A percentile compares a stretch with the other conserved stretches of the same genome.
Conservation (phyloP, 2,797 vertebrate species). For the Mus spretus region DNA sequence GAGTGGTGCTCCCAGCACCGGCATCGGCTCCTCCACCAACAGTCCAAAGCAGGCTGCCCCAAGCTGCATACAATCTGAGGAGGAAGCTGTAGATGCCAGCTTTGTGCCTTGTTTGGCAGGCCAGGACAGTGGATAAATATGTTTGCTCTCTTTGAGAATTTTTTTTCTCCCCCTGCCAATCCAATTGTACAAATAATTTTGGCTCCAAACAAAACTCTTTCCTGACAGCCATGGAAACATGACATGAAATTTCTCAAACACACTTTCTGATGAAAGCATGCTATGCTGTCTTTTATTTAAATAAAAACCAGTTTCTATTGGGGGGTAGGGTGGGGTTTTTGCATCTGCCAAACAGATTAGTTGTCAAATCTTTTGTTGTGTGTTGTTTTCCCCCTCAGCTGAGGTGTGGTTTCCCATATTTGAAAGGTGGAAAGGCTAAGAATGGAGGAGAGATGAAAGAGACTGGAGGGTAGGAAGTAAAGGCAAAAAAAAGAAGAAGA, state of each 20-base stretch:
- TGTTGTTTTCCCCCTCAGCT: neutral
- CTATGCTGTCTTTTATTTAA: constrained; percentile 83
- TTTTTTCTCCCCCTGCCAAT: constrained; percentile 78
- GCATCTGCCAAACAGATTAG: constrained; percentile 80
- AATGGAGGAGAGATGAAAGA: neutral
- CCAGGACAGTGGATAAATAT: constrained; percentile 78
- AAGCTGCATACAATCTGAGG: constrained; percentile 25
- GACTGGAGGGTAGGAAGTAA: neutral
- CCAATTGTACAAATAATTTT: constrained; percentile 88
- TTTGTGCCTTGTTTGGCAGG: constrained; percentile 75
- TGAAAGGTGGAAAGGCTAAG: constrained; percentile 4
- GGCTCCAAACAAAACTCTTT: constrained; percentile 87
- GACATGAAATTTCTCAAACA: constrained; percentile 89
- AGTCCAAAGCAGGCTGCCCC: neutral
- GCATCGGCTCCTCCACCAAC: neutral
- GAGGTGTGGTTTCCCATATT: constrained; percentile 71
- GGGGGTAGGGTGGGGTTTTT: constrained; percentile 32
- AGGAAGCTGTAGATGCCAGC: neutral
- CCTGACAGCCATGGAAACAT: constrained; percentile 89
- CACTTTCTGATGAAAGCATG: constrained; percentile 88
- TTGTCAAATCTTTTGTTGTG: constrained; percentile 57
- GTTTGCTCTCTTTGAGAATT: constrained; percentile 83
- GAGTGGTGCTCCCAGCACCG: neutral
- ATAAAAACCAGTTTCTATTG: constrained; percentile 87
- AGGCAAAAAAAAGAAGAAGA: constrained; percentile 30